Evolutionary conservation across 2,113 vertebrate genomes (phyloP).

Genomic region (Athene noctua): DNA sequence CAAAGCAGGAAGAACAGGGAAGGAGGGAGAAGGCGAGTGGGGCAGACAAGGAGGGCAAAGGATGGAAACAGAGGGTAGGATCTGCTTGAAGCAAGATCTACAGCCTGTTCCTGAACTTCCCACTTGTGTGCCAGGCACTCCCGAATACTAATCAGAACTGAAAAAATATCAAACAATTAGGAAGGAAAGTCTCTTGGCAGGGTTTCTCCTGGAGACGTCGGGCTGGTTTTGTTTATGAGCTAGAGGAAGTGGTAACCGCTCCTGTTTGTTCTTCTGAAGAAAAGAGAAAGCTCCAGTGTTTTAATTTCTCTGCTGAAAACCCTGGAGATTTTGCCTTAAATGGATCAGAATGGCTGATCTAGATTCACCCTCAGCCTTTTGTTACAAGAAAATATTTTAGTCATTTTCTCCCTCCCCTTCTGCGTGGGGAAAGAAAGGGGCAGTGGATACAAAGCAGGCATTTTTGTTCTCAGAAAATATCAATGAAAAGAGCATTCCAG

Average conservation of each 20-base stretch:
- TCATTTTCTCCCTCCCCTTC: slow-evolving; percentile 11
- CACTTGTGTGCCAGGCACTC: not conserved
- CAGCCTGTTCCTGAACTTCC: not conserved
- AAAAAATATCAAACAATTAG: slow-evolving; percentile 39
- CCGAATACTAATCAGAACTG: slow-evolving; percentile 56
- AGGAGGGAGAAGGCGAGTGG: not conserved
- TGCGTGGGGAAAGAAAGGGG: not conserved
- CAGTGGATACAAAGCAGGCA: not conserved
- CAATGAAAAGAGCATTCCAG: slow-evolving; percentile 26
- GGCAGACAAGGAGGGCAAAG: not conserved
- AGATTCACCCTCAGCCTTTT: slow-evolving; percentile 43
- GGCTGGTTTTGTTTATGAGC: slow-evolving; percentile 69
- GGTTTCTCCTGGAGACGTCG: slow-evolving; percentile 54
- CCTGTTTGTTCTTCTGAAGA: slow-evolving; percentile 69
- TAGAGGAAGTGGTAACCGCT: slow-evolving; percentile 72
- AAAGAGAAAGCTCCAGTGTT: slow-evolving; percentile 49
- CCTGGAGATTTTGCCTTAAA: slow-evolving; percentile 47
- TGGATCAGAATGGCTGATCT: slow-evolving; percentile 8
- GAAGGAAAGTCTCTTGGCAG: slow-evolving; percentile 66
- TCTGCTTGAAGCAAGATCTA: not conserved
- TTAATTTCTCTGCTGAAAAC: slow-evolving; percentile 14
- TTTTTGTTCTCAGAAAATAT: slow-evolving; percentile 28
- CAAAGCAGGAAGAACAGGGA: not conserved
- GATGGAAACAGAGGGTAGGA: not conserved
- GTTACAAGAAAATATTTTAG: slow-evolving; percentile 29